These are phyloP conservation scores for Podarcis lilfordi DNA, from an alignment of 2,797 vertebrate species.

Conservation along the genomic window DNA sequence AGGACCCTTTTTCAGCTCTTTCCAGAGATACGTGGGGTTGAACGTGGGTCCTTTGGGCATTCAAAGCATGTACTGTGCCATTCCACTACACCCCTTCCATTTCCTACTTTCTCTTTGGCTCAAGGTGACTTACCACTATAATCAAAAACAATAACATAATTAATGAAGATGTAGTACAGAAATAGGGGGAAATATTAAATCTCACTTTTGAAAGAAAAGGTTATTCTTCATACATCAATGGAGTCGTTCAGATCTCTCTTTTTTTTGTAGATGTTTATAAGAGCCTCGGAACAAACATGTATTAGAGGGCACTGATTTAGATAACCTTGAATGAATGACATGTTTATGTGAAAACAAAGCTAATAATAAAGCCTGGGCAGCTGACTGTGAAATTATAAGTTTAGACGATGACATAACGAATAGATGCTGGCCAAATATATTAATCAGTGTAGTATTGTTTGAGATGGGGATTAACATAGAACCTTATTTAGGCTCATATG, in stretches of 20 bases:
- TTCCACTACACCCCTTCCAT: too few relatives aligned
- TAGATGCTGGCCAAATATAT: neutral
- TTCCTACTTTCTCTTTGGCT: neutral
- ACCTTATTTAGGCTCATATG: neutral
- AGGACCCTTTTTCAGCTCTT: neutral
- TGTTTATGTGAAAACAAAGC: conserved; percentile 52
- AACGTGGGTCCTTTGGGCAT: neutral
- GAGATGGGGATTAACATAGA: neutral
- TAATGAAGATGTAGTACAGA: neutral
- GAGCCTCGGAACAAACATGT: neutral
- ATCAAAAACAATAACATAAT: neutral
- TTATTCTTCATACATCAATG: conserved; percentile 20
- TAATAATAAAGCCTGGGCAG: conserved; percentile 22
- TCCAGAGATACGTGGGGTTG: neutral
- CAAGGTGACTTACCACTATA: neutral
- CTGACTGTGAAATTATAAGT: conserved; percentile 33
- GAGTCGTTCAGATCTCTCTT: neutral
- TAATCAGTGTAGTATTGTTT: neutral
- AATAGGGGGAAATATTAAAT: conserved; percentile 11
- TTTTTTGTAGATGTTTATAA: conserved; percentile 14
- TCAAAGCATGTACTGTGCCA: neutral
- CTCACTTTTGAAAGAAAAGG: conserved; percentile 29
- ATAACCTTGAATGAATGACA: conserved; percentile 53
- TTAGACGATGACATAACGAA: conserved; percentile 21
- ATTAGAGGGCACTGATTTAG: neutral